Percentiles rank a stretch among this genome's conserved stretches.
phyloP scores from a whole-genome alignment of 2,888 invertebrate genomes.

The Eledona agricola region DNA sequence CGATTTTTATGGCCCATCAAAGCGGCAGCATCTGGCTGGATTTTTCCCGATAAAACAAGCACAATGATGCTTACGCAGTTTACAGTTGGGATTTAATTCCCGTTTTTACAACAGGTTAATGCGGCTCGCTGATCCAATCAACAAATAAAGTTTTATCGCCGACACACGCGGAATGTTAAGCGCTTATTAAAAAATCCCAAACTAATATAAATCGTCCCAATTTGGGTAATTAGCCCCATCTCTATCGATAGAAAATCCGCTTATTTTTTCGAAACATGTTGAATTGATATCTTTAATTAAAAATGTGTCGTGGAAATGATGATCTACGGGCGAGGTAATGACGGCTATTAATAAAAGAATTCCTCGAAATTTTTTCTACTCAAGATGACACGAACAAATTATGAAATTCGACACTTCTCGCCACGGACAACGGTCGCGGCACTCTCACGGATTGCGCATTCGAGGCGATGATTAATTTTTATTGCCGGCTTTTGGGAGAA shows the following conservation, averaged over 20 bases:
- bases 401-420: constrained; percentile 23
- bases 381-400: constrained; percentile 20
- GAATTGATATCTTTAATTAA: constrained; percentile 26
- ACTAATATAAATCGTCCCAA: constrained; percentile 13
- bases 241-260: constrained; percentile 22
- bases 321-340: constrained; percentile 23
- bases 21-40: constrained; percentile 20
- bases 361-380: constrained; percentile 17
- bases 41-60: constrained; percentile 7
- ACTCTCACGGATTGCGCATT: too few species aligned
- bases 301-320: constrained; percentile 27
- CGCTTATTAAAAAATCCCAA: constrained; percentile 13
- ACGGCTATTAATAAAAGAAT: constrained; percentile 24
- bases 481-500: too few species aligned
- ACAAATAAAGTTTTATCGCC: constrained; percentile 19
- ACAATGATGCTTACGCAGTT: constrained; percentile 4
- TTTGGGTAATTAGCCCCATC: constrained; percentile 13
- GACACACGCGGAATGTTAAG: constrained; percentile 16
- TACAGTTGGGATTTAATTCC: constrained; percentile 13
- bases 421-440: not conserved
- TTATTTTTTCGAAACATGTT: constrained; percentile 11
- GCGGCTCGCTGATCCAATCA: constrained; percentile 8
- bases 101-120: constrained; percentile 16
- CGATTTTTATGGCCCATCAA: constrained; percentile 31
- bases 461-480: too few species aligned